Percentiles rank a stretch among this genome's conserved stretches.
Conservation (phyloP, 1,140 invertebrate genomes). For the Hetaerina americana region DNA sequence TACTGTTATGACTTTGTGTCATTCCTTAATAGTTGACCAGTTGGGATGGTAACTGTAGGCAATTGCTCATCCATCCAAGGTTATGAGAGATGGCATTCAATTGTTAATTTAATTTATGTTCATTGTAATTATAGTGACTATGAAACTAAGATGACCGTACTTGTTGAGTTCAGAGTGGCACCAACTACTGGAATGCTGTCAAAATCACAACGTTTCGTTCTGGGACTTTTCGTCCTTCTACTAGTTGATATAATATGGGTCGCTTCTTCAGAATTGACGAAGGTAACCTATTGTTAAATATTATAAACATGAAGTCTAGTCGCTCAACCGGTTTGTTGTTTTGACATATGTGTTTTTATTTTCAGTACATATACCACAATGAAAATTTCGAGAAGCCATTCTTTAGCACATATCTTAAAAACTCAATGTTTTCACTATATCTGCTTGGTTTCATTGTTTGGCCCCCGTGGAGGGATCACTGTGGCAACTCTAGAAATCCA, state of each 20-base stretch:
- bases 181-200: slow-evolving; percentile 27
- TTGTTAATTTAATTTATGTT: background rate
- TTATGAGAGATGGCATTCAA: too few relatives aligned
- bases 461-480: slow-evolving; percentile 68
- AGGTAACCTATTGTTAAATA: slow-evolving; percentile 39
- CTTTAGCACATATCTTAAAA: slow-evolving; percentile 80
- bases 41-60: too few relatives aligned
- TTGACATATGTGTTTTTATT: slow-evolving; percentile 20
- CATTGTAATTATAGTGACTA: background rate
- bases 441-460: slow-evolving; percentile 67
- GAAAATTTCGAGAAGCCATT: slow-evolving; percentile 72
- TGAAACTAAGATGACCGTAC: background rate
- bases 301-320: slow-evolving; percentile 1
- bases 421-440: slow-evolving; percentile 75
- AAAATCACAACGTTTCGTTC: slow-evolving; percentile 55
- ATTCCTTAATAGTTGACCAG: too few relatives aligned
- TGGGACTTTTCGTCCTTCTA: slow-evolving; percentile 62
- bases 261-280: slow-evolving; percentile 68
- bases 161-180: background rate
- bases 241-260: slow-evolving; percentile 82
- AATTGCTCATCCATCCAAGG: too few relatives aligned
- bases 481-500: slow-evolving; percentile 36
- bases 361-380: slow-evolving; percentile 70
- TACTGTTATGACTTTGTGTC: too few relatives aligned
- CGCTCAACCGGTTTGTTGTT: background rate